These are phyloP conservation scores for Helicoverpa armigera DNA, from an alignment of 1,140 invertebrate species.

Conservation along the genomic window DNA sequence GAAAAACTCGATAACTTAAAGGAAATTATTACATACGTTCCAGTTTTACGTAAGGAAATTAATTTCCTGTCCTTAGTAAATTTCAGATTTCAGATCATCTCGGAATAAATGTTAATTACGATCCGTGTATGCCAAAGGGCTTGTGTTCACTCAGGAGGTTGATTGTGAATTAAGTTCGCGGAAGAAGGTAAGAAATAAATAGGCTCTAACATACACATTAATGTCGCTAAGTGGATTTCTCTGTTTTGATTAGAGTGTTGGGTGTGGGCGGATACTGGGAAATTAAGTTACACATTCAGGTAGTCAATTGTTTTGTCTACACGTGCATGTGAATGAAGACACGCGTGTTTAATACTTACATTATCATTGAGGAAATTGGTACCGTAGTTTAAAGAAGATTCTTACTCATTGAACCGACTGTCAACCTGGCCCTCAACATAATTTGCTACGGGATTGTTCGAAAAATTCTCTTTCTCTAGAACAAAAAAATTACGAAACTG, in stretches of 20 bases:
- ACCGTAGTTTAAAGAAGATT: background rate
- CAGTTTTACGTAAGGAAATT: background rate
- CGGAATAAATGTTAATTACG: background rate
- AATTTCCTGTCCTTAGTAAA: slow-evolving; percentile 12
- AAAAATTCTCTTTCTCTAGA: too few species aligned
- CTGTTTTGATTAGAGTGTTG: background rate
- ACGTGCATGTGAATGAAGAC: background rate
- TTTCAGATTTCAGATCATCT: slow-evolving; percentile 6
- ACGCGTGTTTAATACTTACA: background rate
- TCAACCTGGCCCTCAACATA: too few species aligned
- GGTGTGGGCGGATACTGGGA: background rate
- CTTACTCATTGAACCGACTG: too few species aligned
- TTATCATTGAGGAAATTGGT: too few species aligned
- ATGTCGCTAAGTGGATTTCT: background rate
- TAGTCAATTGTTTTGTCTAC: background rate
- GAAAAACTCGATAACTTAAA: slow-evolving; percentile 18
- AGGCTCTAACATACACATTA: background rate
- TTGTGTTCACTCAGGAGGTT: background rate
- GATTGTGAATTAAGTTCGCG: background rate
- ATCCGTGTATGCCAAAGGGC: background rate
- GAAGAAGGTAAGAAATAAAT: background rate
- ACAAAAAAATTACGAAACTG: background rate
- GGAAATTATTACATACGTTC: slow-evolving; percentile 28
- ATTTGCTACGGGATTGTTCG: too few species aligned
- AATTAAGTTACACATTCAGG: background rate